These are phyloP conservation scores for Oostethus manadensis DNA, from an alignment of 2,113 vertebrate genomes.

Conservation along the genomic window DNA sequence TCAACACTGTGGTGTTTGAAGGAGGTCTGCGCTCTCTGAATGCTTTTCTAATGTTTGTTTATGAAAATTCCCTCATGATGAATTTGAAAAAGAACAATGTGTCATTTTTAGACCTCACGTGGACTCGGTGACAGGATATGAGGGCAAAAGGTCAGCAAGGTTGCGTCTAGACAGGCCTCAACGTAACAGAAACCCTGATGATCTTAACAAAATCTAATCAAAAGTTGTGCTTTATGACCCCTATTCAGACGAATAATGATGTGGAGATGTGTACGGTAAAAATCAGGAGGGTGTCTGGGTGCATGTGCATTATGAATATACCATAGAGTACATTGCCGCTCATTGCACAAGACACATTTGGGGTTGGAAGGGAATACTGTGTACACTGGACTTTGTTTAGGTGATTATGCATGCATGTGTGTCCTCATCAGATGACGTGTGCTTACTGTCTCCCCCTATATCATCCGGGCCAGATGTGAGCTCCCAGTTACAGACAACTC, in stretches of 20 bases:
- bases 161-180: slow-evolving; percentile 2
- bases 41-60: no score
- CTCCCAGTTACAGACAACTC: slow-evolving; percentile 61
- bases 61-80: not conserved
- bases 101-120: not conserved
- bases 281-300: slow-evolving; percentile 24
- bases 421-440: slow-evolving; percentile 73
- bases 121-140: not conserved
- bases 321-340: slow-evolving; percentile 14
- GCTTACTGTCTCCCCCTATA: slow-evolving; percentile 69
- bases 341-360: slow-evolving; percentile 47
- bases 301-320: slow-evolving; percentile 9
- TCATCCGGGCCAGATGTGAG: slow-evolving; percentile 59
- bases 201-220: slow-evolving; percentile 8
- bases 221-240: not conserved
- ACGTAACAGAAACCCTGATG: slow-evolving; percentile 11
- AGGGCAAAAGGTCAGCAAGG: slow-evolving; percentile 1
- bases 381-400: slow-evolving; percentile 72
- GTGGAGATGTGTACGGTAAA: not conserved
- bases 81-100: not conserved
- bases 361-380: slow-evolving; percentile 39
- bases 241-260: no score
- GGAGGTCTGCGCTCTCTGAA: no score
- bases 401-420: slow-evolving; percentile 37
- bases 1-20: no score